A percentile compares a stretch with the other conserved stretches of the same genome.
Conservation (phyloP, 2,888 invertebrate genomes). For the Erynnis tages region DNA sequence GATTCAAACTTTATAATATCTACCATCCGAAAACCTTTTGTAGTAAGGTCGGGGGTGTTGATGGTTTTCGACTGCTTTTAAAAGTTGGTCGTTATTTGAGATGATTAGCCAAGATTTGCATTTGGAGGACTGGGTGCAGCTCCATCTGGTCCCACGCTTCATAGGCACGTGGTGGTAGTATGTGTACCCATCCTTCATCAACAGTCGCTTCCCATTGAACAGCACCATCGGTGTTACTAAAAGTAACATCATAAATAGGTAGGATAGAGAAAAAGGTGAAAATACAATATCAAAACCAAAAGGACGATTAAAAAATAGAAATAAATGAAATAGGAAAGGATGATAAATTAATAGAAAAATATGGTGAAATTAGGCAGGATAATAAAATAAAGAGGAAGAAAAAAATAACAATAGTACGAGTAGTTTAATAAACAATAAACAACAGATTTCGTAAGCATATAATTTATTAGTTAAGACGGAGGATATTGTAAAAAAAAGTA, state of each 20-base stretch:
- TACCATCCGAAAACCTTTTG: conserved; percentile 12
- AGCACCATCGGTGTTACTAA: not conserved
- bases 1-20: conserved; percentile 20
- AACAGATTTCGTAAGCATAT: too few species aligned
- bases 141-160: conserved; percentile 38
- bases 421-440: too few species aligned
- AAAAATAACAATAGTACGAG: too few species aligned
- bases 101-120: conserved; percentile 38
- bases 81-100: conserved; percentile 21
- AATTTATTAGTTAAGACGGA: too few species aligned
- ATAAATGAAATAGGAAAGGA: too few species aligned
- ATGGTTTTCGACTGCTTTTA: conserved; percentile 28
- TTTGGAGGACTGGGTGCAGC: conserved; percentile 39
- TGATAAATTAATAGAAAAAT: too few species aligned
- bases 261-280: not conserved
- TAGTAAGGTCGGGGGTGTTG: conserved; percentile 26
- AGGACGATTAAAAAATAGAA: too few species aligned
- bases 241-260: not conserved
- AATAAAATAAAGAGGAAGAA: too few species aligned
- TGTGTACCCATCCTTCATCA: conserved; percentile 34
- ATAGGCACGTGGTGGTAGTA: conserved; percentile 37
- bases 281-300: too few species aligned
- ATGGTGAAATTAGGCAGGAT: too few species aligned
- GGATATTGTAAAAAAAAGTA: too few species aligned
- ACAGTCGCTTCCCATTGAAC: conserved; percentile 22